Percentiles rank a stretch among this genome's conserved stretches.
Conservation (phyloP, 2,888 invertebrate species). For the Serripes groenlandicus region DNA sequence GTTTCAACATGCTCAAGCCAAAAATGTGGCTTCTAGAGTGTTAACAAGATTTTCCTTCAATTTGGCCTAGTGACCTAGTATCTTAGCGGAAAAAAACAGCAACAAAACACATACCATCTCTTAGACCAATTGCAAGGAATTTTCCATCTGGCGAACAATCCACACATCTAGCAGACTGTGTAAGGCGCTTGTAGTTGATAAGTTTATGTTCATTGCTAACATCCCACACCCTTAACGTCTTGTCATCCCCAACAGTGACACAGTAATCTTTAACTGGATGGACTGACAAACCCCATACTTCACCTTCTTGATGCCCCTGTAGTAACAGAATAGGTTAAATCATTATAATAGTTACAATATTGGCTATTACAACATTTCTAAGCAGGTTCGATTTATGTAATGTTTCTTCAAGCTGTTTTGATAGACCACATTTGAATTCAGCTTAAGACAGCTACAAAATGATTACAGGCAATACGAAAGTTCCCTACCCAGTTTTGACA, state of each 20-base stretch:
- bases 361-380: too few relatives aligned
- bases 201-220: conserved; percentile 77
- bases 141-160: conserved; percentile 86
- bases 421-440: too few relatives aligned
- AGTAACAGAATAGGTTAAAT: too few relatives aligned
- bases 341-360: too few relatives aligned
- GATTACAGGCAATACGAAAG: too few relatives aligned
- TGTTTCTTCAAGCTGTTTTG: too few relatives aligned
- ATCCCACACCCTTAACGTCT: conserved; percentile 86
- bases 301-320: conserved; percentile 87
- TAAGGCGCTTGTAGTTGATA: conserved; percentile 83
- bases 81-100: neutral
- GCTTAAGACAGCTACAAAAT: too few relatives aligned
- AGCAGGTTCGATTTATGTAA: too few relatives aligned
- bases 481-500: too few relatives aligned
- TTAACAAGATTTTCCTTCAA: too few relatives aligned
- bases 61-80: neutral
- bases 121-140: conserved; percentile 86
- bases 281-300: conserved; percentile 86
- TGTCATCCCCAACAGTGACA: conserved; percentile 87
- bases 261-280: conserved; percentile 85
- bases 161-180: conserved; percentile 85
- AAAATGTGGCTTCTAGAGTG: too few relatives aligned
- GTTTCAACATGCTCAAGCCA: too few relatives aligned
- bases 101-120: conserved; percentile 83